Conservation (phyloP, 2,797 vertebrate species). For the Myotis daubentonii region DNA sequence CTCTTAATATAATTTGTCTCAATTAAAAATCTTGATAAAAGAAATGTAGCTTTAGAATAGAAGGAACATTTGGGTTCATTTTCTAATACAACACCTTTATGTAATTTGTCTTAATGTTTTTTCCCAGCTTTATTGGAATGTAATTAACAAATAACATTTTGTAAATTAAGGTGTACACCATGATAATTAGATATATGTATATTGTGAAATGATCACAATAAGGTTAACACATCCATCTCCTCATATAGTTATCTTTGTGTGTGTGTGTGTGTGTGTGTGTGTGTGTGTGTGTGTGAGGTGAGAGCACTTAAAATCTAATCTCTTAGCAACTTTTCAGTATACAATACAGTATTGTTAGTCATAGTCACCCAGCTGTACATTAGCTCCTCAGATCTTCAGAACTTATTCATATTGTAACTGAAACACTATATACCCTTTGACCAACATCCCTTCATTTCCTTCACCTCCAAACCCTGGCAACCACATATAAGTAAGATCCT, state of each 20-base stretch:
- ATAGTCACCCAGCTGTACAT: neutral
- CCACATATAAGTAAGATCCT: neutral
- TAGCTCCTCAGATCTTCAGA: neutral
- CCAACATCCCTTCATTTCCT: neutral
- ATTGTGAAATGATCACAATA: neutral
- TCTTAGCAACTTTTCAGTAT: neutral
- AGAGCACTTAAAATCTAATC: neutral
- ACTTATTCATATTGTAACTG: neutral
- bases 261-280: neutral
- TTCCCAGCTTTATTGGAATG: neutral
- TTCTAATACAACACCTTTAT: constrained; percentile 4
- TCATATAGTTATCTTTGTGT: neutral
- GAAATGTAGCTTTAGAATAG: neutral
- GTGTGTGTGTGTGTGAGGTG: neutral
- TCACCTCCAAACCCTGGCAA: neutral
- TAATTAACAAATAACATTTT: neutral
- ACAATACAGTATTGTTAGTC: neutral
- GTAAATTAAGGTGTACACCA: neutral
- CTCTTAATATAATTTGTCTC: neutral
- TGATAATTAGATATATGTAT: neutral
- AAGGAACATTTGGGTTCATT: neutral
- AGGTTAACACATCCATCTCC: neutral
- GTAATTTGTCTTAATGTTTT: neutral
- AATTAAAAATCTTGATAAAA: constrained; percentile 34
- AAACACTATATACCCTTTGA: neutral